phyloP scores from a whole-genome alignment of 2,113 vertebrate species.

The Colaptes auratus region DNA sequence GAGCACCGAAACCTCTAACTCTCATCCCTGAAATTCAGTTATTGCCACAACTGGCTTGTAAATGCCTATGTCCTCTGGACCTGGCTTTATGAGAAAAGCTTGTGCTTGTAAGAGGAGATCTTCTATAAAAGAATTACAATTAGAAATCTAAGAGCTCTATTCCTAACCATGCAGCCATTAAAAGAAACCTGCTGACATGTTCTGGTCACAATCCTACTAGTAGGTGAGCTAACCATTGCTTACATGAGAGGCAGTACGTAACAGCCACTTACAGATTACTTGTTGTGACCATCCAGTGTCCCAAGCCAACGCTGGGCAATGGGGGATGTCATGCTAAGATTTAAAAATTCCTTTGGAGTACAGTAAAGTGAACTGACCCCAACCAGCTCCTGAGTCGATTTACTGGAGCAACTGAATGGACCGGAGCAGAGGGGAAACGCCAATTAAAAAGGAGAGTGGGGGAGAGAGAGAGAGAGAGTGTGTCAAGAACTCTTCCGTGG shows the following conservation, averaged over 20 bases:
- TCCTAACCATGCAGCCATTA: neutral
- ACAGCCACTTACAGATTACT: neutral
- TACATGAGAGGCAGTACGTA: neutral
- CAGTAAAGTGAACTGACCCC: too few species aligned
- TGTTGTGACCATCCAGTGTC: too few species aligned
- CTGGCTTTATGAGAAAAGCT: neutral
- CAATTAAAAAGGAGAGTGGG: too few species aligned
- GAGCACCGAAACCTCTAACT: neutral
- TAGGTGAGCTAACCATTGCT: neutral
- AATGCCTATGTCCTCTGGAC: neutral
- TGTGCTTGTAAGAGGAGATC: neutral
- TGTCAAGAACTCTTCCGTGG: too few species aligned
- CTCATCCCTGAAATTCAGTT: neutral
- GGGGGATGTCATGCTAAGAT: neutral
- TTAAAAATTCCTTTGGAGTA: too few species aligned
- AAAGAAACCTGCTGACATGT: neutral
- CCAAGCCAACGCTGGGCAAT: too few species aligned
- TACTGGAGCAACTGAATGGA: too few species aligned
- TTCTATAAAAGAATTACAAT: neutral
- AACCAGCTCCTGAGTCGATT: too few species aligned
- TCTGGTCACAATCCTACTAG: neutral
- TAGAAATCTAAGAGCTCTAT: neutral
- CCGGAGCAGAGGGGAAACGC: too few species aligned
- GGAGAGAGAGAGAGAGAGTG: too few species aligned
- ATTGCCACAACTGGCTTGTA: neutral